Conservation (phyloP, 1,140 invertebrate species). For the Zaprionus gabonicus region DNA sequence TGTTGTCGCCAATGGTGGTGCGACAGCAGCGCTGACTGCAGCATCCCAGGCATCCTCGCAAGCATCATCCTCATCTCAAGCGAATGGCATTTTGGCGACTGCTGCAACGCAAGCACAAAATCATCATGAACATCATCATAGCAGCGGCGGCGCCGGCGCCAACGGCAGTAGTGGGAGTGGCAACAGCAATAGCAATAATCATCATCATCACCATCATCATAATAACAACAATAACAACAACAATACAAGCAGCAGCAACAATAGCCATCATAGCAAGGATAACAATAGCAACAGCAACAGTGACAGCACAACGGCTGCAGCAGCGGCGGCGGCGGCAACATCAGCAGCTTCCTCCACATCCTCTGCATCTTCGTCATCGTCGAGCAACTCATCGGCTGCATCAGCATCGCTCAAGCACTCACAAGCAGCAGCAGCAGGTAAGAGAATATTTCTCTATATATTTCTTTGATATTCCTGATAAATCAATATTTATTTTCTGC, state of each 20-base stretch:
- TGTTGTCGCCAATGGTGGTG: conserved; percentile 44
- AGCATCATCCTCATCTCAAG: conserved; percentile 34
- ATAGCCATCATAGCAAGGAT: conserved; percentile 34
- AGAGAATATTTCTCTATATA: conserved; percentile 26
- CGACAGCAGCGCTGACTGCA: conserved; percentile 40
- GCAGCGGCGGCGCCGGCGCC: conserved; percentile 57
- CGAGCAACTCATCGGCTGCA: conserved; percentile 30
- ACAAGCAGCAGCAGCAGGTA: conserved; percentile 62
- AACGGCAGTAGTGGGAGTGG: conserved; percentile 39
- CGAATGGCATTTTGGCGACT: conserved; percentile 64
- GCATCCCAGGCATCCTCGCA: conserved; percentile 8
- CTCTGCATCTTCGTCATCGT: conserved; percentile 37
- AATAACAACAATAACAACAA: conserved; percentile 35
- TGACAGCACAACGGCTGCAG: conserved; percentile 33
- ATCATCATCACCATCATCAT: conserved; percentile 65
- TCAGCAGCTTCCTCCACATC: conserved; percentile 22
- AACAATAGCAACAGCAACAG: conserved; percentile 45
- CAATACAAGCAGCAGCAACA: conserved; percentile 30
- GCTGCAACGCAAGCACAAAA: conserved; percentile 70
- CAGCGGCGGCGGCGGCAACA: conserved; percentile 20
- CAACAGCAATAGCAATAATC: conserved; percentile 64
- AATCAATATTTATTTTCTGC: conserved; percentile 31
- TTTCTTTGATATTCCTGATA: conserved; percentile 24
- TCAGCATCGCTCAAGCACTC: conserved; percentile 45
- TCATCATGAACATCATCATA: conserved; percentile 74